Evolutionary conservation across 2,888 invertebrate species (phyloP), one percentile per base, ranked within the genome.

Genomic region (Drosophila leonis): DNA sequence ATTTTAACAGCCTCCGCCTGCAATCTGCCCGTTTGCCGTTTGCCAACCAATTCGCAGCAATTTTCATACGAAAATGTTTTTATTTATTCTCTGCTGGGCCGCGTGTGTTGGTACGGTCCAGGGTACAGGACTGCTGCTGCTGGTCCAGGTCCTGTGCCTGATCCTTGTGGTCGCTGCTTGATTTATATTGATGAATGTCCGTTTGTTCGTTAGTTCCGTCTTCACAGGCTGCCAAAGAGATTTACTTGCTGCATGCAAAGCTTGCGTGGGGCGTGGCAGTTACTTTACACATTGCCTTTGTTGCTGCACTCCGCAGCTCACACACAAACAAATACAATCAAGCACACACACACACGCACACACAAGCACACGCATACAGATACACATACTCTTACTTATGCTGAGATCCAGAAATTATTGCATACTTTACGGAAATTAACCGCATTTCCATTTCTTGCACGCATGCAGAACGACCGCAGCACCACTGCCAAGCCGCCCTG

Each of bases 161-260:
- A 82, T 78, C 80, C 81, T 76, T 88, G 90, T 86, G 88, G 90
- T 85, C 91, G 90, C 72, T 74, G 89, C 87, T 91, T 91, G 91
- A 91, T 91, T 91, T 91, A 91, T 91, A 91, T 91, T 91, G 91
- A 91, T 91, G 91, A 91, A 91, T 91, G 91, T 85, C 83, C 86
- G 79, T 84, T 86, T 84, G 84, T 86, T 88, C 86, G 88, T 84
- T 88, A 86, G 88, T 88, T 86, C 82, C 88, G 86, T 86, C 87
- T 88, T 86, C 79, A 73, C 84, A 79, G 88, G 67, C 88, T 79
- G 81, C 87, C 81, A 86, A 88, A 86, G 86, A 86, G 86, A 86
- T 86, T 88, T 88, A 86, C 86, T 76, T 73, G 81, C 60, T 76
- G 81, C 64, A 77, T 57, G 72, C 67, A 61, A 24, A 51, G 52